phyloP scores from a whole-genome alignment of 2,113 vertebrate species.

The Pan troglodytes region DNA sequence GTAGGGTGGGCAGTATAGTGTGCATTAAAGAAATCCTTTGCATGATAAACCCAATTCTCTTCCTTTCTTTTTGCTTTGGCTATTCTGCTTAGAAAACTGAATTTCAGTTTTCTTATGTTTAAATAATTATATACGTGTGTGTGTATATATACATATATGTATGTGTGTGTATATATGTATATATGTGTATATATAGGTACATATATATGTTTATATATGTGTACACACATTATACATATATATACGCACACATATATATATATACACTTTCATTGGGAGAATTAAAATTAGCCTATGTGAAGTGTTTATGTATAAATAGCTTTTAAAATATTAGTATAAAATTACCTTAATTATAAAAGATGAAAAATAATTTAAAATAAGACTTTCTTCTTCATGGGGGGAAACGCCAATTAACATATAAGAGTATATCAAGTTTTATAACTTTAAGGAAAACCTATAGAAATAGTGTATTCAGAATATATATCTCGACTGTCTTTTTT shows the following conservation, averaged over 20 bases:
- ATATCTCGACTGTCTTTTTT: not conserved
- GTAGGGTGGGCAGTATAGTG: not conserved
- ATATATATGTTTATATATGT: no score
- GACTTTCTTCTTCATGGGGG: not conserved
- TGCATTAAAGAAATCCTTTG: not conserved
- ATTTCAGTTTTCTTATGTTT: no score
- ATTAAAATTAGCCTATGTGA: not conserved
- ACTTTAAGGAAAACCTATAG: not conserved
- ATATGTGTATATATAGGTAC: no score
- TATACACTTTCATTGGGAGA: not conserved
- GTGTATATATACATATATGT: fast-evolving
- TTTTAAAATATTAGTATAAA: not conserved
- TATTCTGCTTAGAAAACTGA: not conserved
- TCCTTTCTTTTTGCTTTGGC: not conserved
- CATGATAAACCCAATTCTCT: not conserved
- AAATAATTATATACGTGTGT: no score
- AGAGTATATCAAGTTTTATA: not conserved
- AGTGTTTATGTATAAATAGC: not conserved
- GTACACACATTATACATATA: no score
- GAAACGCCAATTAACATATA: not conserved
- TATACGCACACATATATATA: no score
- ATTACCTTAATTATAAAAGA: not conserved
- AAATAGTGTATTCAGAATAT: not conserved
- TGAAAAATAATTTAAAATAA: not conserved
- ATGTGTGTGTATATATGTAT: no score